These are phyloP conservation scores for Archips xylosteana DNA, from an alignment of 2,888 invertebrate species.

Conservation along the genomic window DNA sequence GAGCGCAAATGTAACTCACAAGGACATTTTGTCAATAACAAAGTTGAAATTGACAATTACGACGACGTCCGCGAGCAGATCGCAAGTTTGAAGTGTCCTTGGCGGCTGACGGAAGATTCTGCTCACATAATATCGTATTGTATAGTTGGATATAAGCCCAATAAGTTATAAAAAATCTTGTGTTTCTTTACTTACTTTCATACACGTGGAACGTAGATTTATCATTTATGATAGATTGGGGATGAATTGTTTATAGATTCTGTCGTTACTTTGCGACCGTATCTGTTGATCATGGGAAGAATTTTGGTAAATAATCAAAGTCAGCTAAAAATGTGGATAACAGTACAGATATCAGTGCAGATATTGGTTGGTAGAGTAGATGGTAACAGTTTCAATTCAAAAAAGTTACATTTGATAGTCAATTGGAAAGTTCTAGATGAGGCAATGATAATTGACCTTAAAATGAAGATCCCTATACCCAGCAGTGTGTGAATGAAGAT, in stretches of 20 bases:
- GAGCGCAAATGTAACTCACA: slow-evolving; percentile 13
- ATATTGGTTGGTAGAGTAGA: too few relatives aligned
- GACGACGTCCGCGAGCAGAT: slow-evolving; percentile 16
- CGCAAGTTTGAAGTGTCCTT: slow-evolving; percentile 34
- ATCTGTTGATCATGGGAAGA: not conserved
- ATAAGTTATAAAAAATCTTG: not conserved
- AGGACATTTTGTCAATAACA: slow-evolving; percentile 39
- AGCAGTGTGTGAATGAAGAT: too few relatives aligned
- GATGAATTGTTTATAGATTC: not conserved
- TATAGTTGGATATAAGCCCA: not conserved
- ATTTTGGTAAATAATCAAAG: too few relatives aligned
- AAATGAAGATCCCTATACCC: too few relatives aligned
- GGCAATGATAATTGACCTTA: too few relatives aligned
- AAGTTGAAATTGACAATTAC: slow-evolving; percentile 42
- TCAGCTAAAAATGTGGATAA: not conserved
- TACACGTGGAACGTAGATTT: not conserved
- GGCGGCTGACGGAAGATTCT: slow-evolving; percentile 20
- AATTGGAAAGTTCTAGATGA: too few relatives aligned
- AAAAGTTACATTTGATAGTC: too few relatives aligned
- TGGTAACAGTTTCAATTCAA: too few relatives aligned
- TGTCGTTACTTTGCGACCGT: not conserved
- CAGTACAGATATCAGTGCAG: too few relatives aligned
- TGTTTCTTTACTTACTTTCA: not conserved
- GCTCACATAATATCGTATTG: slow-evolving; percentile 3
- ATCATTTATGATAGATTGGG: not conserved